Conservation (phyloP, 1,140 invertebrate genomes). For the Hirudo medicinalis region DNA sequence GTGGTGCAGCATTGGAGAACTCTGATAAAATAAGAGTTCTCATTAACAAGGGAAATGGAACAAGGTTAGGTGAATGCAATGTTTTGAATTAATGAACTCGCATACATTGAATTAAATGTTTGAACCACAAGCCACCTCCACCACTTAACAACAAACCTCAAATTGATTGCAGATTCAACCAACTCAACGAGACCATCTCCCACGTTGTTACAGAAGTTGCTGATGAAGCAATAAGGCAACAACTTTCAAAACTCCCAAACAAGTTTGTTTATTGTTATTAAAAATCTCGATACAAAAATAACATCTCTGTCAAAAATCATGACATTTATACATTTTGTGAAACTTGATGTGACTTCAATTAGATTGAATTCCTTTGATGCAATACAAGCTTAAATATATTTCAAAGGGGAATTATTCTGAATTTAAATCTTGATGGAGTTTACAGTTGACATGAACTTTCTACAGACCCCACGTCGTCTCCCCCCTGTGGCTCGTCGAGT, state of each 20-base stretch:
- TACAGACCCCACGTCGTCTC: conserved; percentile 53
- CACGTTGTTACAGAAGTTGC: conserved; percentile 61
- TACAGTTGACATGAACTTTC: conserved; percentile 1
- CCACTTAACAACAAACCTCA: too few relatives aligned
- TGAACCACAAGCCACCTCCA: too few relatives aligned
- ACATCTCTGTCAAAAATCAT: too few relatives aligned
- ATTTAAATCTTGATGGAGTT: not conserved
- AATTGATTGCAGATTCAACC: conserved; percentile 49
- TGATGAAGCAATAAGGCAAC: conserved; percentile 31
- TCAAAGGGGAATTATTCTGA: not conserved
- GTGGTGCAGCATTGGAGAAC: too few relatives aligned
- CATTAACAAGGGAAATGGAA: not conserved
- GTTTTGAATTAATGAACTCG: too few relatives aligned
- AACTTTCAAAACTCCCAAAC: conserved; percentile 26
- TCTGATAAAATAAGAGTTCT: too few relatives aligned
- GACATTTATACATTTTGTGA: too few relatives aligned
- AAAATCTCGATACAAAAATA: too few relatives aligned
- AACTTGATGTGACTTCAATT: not conserved
- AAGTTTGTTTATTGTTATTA: conserved; percentile 15
- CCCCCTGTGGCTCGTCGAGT: conserved; percentile 59
- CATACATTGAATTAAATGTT: too few relatives aligned
- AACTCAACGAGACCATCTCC: conserved; percentile 59
- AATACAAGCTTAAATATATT: not conserved
- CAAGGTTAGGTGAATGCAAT: too few relatives aligned
- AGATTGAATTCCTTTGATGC: not conserved